Percentiles rank a stretch among this genome's conserved stretches.
phyloP scores from a whole-genome alignment of 2,113 vertebrate genomes.

The Macaca nemestrina region DNA sequence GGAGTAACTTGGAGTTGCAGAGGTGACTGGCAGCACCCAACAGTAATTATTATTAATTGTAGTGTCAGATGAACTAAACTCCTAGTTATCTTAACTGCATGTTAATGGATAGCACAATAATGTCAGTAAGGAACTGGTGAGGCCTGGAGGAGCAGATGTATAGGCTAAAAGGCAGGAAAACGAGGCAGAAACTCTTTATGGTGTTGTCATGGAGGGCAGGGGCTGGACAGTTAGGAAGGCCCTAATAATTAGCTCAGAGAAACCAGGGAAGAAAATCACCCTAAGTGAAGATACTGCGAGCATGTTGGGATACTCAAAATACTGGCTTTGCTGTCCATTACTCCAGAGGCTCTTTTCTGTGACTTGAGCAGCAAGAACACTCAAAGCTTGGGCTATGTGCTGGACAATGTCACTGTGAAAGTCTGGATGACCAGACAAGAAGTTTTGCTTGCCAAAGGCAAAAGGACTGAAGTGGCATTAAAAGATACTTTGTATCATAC shows the following conservation, averaged over 20 bases:
- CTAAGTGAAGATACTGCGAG: background rate
- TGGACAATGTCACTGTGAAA: background rate
- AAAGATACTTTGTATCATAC: slow-evolving; percentile 55
- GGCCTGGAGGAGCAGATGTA: background rate
- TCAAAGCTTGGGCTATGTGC: background rate
- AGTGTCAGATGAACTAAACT: background rate
- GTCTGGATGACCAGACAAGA: background rate
- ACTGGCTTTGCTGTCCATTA: background rate
- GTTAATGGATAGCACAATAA: background rate
- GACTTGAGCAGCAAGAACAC: background rate
- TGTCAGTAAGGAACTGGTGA: background rate
- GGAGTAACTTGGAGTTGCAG: background rate
- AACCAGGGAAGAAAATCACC: background rate
- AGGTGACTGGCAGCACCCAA: background rate
- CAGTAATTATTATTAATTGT: background rate
- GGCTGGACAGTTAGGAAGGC: background rate
- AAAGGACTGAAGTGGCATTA: slow-evolving; percentile 57
- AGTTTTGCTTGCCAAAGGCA: slow-evolving; percentile 37
- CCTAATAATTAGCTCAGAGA: background rate
- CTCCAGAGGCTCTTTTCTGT: background rate
- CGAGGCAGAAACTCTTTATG: background rate
- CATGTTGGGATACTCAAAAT: background rate
- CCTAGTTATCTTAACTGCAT: background rate
- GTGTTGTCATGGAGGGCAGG: background rate
- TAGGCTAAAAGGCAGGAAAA: background rate